Base-by-base conservation (phyloP, 2,888 invertebrate species). In the Stramonita haemastoma region DNA sequence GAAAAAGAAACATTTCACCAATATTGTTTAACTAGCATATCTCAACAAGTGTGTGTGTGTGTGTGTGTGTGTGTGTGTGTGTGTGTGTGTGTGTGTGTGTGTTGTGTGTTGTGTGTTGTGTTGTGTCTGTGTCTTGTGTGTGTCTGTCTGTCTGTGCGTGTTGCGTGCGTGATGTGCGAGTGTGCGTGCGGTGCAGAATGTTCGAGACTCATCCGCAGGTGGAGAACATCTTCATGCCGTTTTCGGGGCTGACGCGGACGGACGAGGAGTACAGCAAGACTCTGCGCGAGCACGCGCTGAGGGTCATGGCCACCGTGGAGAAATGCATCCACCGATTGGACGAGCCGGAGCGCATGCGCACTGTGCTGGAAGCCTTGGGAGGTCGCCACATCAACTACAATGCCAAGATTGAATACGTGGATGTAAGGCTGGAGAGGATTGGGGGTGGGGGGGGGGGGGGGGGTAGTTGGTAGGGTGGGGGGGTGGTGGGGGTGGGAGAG, bases 121-220 rank as follows among this genome's bases (percentile, higher is more conserved):
- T n/a, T n/a, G n/a, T n/a, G n/a, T n/a, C n/a, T n/a, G n/a, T n/a
- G n/a, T n/a, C n/a, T n/a, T n/a, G n/a, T n/a, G n/a, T n/a, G n/a
- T n/a, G n/a, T n/a, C n/a, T n/a, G n/a, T n/a, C n/a, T n/a, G n/a
- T n/a, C n/a, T n/a, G n/a, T n/a, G n/a, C n/a, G n/a, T n/a, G n/a
- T n/a, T n/a, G n/a, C n/a, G n/a, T 73, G 22, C n/a, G 73, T n/a
- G n/a, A 11, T 73, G 73, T 1, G n/a, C 1, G n/a, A 2, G 73
- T n/a, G n/a, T n/a, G 73, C 26, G n/a, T 22, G 73, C 13, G 0
- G 95, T 95, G 26, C 95, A 97, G 97, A 90, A 93, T 97, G 91
- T 97, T 97, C 91, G 96, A 97, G 93, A 96, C 96, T 0, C 96
- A 97, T 91, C 97, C 97, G 2, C 96, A 96, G 91, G 96, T 97